These are phyloP conservation scores for Vulpes ferrilata DNA, from an alignment of 2,113 vertebrate genomes.

Conservation along the genomic window DNA sequence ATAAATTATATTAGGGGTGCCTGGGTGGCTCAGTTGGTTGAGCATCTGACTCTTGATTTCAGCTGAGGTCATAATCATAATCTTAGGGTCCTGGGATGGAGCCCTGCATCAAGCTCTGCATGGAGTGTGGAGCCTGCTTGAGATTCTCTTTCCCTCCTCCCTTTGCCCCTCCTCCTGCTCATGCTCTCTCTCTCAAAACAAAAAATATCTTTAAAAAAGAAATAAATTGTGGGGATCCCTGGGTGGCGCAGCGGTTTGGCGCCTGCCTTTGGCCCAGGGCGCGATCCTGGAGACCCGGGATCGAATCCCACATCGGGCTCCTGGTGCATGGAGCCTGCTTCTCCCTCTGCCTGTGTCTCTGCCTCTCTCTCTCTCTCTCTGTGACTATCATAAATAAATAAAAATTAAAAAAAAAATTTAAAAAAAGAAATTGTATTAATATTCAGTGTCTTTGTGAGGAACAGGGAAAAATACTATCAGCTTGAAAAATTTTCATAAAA, in stretches of 20 bases:
- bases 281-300: no score
- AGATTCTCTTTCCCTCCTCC: neutral
- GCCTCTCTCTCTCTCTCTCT: no score
- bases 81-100: neutral
- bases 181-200: neutral
- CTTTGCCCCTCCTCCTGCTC: no score
- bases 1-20: slow-evolving; percentile 18
- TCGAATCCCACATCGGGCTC: no score
- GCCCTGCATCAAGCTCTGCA: neutral
- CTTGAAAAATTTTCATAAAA: slow-evolving; percentile 43
- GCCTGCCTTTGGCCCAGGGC: no score
- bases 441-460: neutral
- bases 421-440: slow-evolving; percentile 51
- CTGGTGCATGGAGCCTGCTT: no score
- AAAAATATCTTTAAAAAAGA: no score
- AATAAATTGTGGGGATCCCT: neutral
- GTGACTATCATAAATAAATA: neutral
- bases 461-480: neutral
- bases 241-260: no score
- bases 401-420: neutral
- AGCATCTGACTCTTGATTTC: neutral
- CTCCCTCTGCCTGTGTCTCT: no score
- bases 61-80: neutral
- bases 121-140: neutral
- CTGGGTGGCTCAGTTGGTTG: neutral